Evolutionary conservation across 1,140 invertebrate species (phyloP), one percentile per base, ranked within the genome.

Genomic region (Helicorthomorpha holstii): DNA sequence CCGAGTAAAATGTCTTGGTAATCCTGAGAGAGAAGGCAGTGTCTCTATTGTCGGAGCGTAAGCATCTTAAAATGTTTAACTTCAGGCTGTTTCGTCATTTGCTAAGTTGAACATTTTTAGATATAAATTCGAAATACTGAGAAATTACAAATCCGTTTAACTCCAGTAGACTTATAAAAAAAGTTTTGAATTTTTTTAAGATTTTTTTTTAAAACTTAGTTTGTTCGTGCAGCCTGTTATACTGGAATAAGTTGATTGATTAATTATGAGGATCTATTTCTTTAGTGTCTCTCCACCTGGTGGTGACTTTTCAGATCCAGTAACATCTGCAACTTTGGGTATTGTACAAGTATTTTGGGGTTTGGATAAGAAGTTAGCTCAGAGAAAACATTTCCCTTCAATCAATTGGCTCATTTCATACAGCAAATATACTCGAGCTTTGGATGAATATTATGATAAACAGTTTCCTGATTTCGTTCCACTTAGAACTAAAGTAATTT

Each of bases 391-490:
- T 73, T 99, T 99, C 77, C 96, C 96, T 38, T 98, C 94, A 51
- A 92, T 99, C 68, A 99, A 99, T 72, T 99, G 96, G 96, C 79
- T 98, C 51, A 98, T 98, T 67, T 97, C 92, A 0, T 98, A 98
- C 79, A 88, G 87, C 70, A 99, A 99, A 76, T 99, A 99, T 72
- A 87, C 90, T 72, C 80, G 93, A 58, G 92, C 94, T 50, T 73
- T 99, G 56, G 95, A 99, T 66, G 95, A 98, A 64, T 98, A 93
- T 73, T 99, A 98, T 69, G 96, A 99, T 62, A 96, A 96, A 73
- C 92, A 95, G 72, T 97, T 88, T 75, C 75, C 80, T n/a, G 96
- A 99, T 63, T 99, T 99, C 69, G 89, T 98, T n/a, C 83, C 93
- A 24, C 64, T 78, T 4, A 64, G 76, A 61, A 77, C 70, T 16